Evolutionary conservation across 92 coral and sea anemone species (phyloP).

Genomic region (Muricea muricata): DNA sequence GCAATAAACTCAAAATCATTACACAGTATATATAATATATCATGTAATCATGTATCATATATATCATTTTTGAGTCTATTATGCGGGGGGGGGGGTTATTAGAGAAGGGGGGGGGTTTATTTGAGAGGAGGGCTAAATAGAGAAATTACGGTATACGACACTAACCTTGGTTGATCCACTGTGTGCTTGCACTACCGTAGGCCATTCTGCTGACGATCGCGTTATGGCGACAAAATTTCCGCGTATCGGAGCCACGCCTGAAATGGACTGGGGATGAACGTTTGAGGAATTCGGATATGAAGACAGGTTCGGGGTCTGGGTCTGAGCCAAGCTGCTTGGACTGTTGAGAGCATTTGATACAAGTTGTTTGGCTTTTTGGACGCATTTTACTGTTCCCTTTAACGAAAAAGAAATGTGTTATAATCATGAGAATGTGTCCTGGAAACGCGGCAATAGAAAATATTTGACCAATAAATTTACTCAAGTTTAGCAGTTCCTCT

Average conservation of each 20-base stretch:
- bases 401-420: not conserved
- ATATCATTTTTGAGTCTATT: too few species aligned
- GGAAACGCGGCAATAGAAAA: too few species aligned
- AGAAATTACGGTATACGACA: not conserved
- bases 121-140: too few species aligned
- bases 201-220: conserved; percentile 91
- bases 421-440: not conserved
- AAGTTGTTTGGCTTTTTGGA: conserved; percentile 93
- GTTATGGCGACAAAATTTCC: conserved; percentile 91
- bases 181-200: conserved; percentile 94
- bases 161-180: conserved; percentile 23
- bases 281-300: conserved; percentile 68
- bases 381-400: conserved; percentile 94
- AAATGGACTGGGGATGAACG: conserved; percentile 63
- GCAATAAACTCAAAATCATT: too few species aligned
- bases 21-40: too few species aligned
- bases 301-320: conserved; percentile 69
- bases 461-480: too few species aligned
- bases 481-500: too few species aligned
- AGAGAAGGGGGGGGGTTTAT: too few species aligned
- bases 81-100: too few species aligned
- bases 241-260: conserved; percentile 73
- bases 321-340: conserved; percentile 86
- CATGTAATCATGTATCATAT: too few species aligned
- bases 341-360: conserved; percentile 97